Conservation (phyloP, 2,888 invertebrate species). For the Lissonota sp. region DNA sequence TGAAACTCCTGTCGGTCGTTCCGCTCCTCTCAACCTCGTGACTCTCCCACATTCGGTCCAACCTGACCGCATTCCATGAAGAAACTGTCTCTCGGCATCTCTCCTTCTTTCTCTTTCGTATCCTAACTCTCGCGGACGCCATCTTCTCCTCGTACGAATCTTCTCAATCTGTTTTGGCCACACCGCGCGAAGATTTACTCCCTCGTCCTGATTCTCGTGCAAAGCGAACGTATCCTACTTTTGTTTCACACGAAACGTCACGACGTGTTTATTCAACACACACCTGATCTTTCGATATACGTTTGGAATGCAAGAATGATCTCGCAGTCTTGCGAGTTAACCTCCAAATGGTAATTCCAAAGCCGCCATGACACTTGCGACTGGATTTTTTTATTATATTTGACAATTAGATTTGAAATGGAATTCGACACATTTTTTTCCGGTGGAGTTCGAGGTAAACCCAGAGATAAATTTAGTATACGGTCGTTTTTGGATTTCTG, state of each 20-base stretch:
- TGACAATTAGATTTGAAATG: too few relatives aligned
- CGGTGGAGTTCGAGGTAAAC: neutral
- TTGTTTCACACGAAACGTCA: neutral
- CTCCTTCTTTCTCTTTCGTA: conserved; percentile 7
- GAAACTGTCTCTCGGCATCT: conserved; percentile 72
- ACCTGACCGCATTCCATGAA: conserved; percentile 77
- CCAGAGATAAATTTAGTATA: conserved; percentile 8
- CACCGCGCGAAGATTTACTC: conserved; percentile 40
- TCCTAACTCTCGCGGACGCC: conserved; percentile 5
- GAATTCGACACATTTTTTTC: too few relatives aligned
- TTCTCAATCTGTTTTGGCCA: conserved; percentile 41
- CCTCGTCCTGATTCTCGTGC: conserved; percentile 39
- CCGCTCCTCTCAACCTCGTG: conserved; percentile 49
- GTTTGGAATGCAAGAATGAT: too few relatives aligned
- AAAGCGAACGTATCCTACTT: conserved; percentile 26
- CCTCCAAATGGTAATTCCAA: too few relatives aligned
- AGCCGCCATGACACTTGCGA: too few relatives aligned
- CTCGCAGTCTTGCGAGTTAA: too few relatives aligned
- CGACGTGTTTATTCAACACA: neutral
- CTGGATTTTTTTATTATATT: too few relatives aligned
- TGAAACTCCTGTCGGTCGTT: conserved; percentile 50
- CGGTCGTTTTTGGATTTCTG: conserved; percentile 53
- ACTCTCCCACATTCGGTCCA: conserved; percentile 73
- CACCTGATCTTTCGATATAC: too few relatives aligned
- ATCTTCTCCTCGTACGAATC: neutral